Base-by-base conservation (phyloP, 2,888 invertebrate species). In the Acronicta leporina region DNA sequence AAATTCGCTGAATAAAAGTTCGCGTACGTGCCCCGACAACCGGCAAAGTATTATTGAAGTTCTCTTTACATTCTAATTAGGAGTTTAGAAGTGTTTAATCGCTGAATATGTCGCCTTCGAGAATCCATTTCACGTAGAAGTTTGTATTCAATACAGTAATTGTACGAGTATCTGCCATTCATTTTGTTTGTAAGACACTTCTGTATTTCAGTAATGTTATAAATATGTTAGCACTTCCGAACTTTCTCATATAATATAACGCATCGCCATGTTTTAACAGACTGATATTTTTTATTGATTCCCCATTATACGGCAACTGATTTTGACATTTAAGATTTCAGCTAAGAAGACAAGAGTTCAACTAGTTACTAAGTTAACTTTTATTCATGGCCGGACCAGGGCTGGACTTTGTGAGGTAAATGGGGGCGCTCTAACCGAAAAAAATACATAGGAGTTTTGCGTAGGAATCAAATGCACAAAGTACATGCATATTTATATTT, bases 1-100 rank as follows among this genome's bases (percentile, higher is more conserved):
- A 86, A 91, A 91, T 89, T 89, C 85, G 83, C 81, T 80, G 86
- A 88, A 91, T 90, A 90, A 89, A 92, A 91, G 87, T 92, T 90
- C 81, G 69, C 86, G 87, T 88, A 90, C 90, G 89, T 91, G 87
- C 86, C 83, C 80, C 83, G 84, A 89, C 87, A 86, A 88, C 86
- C 83, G 85, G 83, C 82, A 83, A 87, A 88, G 89, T 88, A 88
- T 89, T 89, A 88, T 86, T 86, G 80, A 86, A 88, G 83, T 86
- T 86, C 78, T 79, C 82, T 86, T 83, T 81, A 84, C 84, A 87
- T 86, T 86, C 84, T 88, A 89, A 88, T 88, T 88, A 87, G 81
- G 87, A 89, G 84, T 87, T 87, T 83, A 87, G 83, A 81, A 84
- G 82, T 82, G 79, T 86, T 87, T 84, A 86, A 86, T 85, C 84